A percentile compares a stretch with the other conserved stretches of the same genome.
Evolutionary conservation across 2,113 vertebrate species (phyloP).

Genomic region (Alethe castanea): DNA sequence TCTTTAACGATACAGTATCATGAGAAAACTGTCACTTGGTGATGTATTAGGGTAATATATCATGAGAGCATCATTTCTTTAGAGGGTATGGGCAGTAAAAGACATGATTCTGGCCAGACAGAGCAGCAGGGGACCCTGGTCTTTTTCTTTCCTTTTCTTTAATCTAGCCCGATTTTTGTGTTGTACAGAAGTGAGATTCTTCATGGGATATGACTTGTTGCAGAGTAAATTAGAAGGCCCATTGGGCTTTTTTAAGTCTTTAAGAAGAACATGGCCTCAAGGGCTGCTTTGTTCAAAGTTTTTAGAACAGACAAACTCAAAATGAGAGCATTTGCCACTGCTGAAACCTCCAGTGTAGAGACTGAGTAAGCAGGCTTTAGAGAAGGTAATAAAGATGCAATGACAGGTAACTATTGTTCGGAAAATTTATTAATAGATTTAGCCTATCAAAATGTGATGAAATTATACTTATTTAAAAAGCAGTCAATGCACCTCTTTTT

Average conservation of each 20-base stretch:
- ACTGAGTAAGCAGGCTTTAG: constrained; percentile 32
- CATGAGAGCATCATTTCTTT: constrained; percentile 71
- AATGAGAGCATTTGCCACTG: constrained; percentile 30
- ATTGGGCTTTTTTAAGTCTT: constrained; percentile 76
- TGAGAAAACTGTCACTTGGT: constrained; percentile 71
- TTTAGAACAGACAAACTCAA: constrained; percentile 23
- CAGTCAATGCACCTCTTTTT: background rate
- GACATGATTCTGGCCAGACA: constrained; percentile 75
- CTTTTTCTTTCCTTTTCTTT: constrained; percentile 72
- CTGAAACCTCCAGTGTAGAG: constrained; percentile 42
- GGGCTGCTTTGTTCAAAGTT: constrained; percentile 75
- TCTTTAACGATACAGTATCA: constrained; percentile 69
- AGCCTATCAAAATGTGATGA: background rate
- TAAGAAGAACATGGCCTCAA: constrained; percentile 71
- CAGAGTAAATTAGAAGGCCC: constrained; percentile 77
- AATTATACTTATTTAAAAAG: background rate
- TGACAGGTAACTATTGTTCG: background rate
- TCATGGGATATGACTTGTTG: constrained; percentile 83
- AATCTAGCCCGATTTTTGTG: constrained; percentile 72
- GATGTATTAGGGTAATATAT: constrained; percentile 74
- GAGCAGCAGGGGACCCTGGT: constrained; percentile 69
- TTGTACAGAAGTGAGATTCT: constrained; percentile 78
- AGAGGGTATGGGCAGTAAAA: constrained; percentile 71
- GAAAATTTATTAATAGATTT: background rate
- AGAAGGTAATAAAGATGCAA: constrained; percentile 41